Evolutionary conservation across 2,113 vertebrate species (phyloP).

Genomic region (Rhadina sibilatrix): DNA sequence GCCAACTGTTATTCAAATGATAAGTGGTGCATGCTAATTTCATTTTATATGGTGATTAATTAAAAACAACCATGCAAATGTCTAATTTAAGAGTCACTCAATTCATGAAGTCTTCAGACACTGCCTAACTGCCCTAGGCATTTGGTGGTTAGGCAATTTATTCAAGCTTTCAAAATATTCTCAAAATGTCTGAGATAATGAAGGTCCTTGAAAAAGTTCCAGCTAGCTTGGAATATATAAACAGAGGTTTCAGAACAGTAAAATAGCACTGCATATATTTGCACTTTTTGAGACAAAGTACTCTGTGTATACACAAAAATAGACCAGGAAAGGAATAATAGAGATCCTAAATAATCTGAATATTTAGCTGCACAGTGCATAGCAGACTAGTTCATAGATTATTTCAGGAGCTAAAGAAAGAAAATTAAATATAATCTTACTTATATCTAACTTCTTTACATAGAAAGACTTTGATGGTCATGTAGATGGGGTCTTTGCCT

Average conservation of each 20-base stretch:
- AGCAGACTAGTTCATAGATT: not conserved
- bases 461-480: not conserved
- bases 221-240: slow-evolving; percentile 65
- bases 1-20: slow-evolving; percentile 54
- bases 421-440: not conserved
- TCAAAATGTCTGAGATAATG: slow-evolving; percentile 66
- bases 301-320: slow-evolving; percentile 54
- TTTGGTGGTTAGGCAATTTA: slow-evolving; percentile 63
- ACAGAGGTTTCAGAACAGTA: slow-evolving; percentile 56
- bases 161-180: slow-evolving; percentile 70
- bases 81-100: slow-evolving; percentile 57
- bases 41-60: slow-evolving; percentile 67
- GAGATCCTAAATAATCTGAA: slow-evolving; percentile 41
- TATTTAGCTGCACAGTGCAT: not conserved
- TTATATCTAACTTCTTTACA: not conserved
- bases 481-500: not conserved
- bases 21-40: slow-evolving; percentile 65
- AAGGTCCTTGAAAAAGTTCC: slow-evolving; percentile 72
- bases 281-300: slow-evolving; percentile 59
- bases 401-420: not conserved
- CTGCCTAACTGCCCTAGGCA: slow-evolving; percentile 31
- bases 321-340: slow-evolving; percentile 50
- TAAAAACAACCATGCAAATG: slow-evolving; percentile 64
- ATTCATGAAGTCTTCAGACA: slow-evolving; percentile 48
- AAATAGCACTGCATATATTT: slow-evolving; percentile 71